These are phyloP conservation scores for Megalonaias nervosa DNA, from an alignment of 1,140 invertebrate genomes.

Conservation along the genomic window DNA sequence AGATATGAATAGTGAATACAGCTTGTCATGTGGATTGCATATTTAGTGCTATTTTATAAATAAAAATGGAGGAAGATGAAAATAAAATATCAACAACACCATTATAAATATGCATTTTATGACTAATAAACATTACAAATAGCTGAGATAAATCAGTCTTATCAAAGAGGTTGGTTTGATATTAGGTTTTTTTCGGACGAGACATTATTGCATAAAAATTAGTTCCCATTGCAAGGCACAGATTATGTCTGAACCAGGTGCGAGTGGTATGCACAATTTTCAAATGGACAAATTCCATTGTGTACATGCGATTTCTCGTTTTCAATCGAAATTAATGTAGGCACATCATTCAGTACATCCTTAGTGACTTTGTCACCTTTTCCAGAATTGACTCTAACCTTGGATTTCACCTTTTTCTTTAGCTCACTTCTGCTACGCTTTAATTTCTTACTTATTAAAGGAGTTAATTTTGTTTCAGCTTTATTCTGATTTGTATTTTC, in stretches of 20 bases:
- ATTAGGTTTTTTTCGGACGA: too few relatives aligned
- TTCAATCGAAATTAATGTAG: conserved; percentile 47
- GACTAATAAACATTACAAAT: too few relatives aligned
- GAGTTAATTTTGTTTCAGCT: conserved; percentile 8
- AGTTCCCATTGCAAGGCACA: too few relatives aligned
- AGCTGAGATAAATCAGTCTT: too few relatives aligned
- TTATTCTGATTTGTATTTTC: conserved; percentile 19
- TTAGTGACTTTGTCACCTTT: conserved; percentile 36
- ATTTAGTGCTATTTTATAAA: too few relatives aligned
- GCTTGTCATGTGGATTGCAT: too few relatives aligned
- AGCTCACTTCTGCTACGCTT: conserved; percentile 19
- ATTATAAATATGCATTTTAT: too few relatives aligned
- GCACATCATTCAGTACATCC: conserved; percentile 48
- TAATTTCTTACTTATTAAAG: conserved; percentile 15
- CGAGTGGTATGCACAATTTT: conserved; percentile 42
- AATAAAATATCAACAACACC: too few relatives aligned
- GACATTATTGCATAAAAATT: too few relatives aligned
- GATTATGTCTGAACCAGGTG: not conserved
- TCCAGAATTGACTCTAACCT: conserved; percentile 32
- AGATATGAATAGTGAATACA: too few relatives aligned
- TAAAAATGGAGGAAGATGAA: too few relatives aligned
- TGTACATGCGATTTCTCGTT: conserved; percentile 32
- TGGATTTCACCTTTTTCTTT: conserved; percentile 38
- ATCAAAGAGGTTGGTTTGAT: too few relatives aligned
- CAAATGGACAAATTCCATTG: conserved; percentile 44